Conservation (phyloP, 2,797 vertebrate species). For the Pampus argenteus region DNA sequence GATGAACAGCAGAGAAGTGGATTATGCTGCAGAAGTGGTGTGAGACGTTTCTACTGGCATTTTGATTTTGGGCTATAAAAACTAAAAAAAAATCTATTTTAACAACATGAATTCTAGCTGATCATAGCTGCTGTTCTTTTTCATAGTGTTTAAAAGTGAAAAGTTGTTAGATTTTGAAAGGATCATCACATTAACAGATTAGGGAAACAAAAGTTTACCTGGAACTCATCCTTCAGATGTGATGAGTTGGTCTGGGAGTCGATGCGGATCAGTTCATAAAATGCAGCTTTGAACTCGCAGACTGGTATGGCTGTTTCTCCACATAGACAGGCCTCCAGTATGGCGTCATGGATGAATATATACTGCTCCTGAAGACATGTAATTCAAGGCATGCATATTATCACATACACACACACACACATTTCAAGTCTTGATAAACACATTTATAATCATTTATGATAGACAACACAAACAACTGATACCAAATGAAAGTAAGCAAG, state of each 20-base stretch:
- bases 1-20: conserved; percentile 2
- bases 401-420: conserved; percentile 1
- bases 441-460: background rate
- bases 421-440: background rate
- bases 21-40: conserved; percentile 11
- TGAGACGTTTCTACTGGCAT: background rate
- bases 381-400: conserved; percentile 46
- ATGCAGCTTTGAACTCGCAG: conserved; percentile 98
- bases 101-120: background rate
- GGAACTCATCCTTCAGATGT: conserved; percentile 99
- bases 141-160: background rate
- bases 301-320: conserved; percentile 98
- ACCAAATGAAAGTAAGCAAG: conserved; percentile 46
- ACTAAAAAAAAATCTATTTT: background rate
- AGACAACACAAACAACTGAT: conserved; percentile 25
- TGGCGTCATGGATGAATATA: conserved; percentile 99
- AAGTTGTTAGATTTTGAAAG: background rate
- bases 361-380: conserved; percentile 92
- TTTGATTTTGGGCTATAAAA: background rate
- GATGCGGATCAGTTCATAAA: conserved; percentile 99
- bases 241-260: conserved; percentile 99
- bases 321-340: conserved; percentile 98
- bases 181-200: background rate
- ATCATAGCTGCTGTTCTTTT: background rate
- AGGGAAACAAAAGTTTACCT: conserved; percentile 81